Percentiles rank a stretch among this genome's conserved stretches.
Conservation (phyloP, 2,113 vertebrate species). For the Rhegmatorhina hoffmannsi region DNA sequence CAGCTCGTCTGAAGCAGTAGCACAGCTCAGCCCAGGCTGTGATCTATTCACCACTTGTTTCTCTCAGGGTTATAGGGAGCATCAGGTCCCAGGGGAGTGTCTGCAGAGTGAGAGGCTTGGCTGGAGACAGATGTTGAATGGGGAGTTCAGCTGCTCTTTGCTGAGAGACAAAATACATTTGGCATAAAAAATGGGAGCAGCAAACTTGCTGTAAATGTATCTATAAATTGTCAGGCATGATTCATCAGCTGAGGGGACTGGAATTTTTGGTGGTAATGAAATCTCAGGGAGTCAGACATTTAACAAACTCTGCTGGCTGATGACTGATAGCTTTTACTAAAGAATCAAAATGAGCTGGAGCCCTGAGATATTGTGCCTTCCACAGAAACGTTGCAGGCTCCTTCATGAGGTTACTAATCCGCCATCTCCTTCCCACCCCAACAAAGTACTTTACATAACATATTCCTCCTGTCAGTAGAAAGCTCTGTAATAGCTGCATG, state of each 20-base stretch:
- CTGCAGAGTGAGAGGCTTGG: neutral
- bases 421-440: neutral
- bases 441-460: neutral
- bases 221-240: neutral
- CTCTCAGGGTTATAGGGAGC: neutral
- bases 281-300: neutral
- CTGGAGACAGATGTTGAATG: neutral
- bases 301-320: neutral
- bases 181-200: slow-evolving; percentile 11
- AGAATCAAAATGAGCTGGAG: neutral
- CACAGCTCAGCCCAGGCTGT: neutral
- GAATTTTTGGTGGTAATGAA: slow-evolving; percentile 16
- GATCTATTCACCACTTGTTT: neutral
- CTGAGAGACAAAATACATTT: neutral
- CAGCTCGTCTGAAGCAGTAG: neutral
- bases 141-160: neutral
- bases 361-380: neutral
- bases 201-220: neutral
- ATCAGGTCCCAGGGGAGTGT: neutral
- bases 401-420: neutral
- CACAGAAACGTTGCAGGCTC: neutral
- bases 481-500: neutral
- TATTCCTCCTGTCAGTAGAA: neutral
- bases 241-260: neutral
- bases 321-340: neutral